Evolutionary conservation across 2,888 invertebrate species (phyloP), one percentile per base, ranked within the genome.

Genomic region (Callyntrura sp.): DNA sequence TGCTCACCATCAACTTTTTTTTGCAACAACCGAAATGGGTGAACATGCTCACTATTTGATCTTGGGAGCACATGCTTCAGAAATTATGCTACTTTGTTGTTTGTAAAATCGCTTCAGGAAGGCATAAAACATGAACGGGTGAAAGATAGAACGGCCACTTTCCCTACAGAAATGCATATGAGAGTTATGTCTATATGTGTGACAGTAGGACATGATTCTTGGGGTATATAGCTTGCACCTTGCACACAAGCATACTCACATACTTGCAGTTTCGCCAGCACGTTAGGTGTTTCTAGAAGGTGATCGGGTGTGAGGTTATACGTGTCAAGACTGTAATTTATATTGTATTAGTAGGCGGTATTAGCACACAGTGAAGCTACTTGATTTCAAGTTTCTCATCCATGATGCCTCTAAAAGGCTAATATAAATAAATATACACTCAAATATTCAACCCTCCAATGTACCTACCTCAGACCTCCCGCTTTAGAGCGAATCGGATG

Each of bases 11-110:
- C 45, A 45, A 20, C 45, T 48, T 48, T 48, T 70, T 60, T 70
- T 20, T 45, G 45, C 48, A 73, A 45, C 45, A 73, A 48, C 73
- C 48, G 23, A 73, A 45, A 45, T 48, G 73, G 23, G 48, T 23
- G 45, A 73, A 73, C 45, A 73, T 45, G 73, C 48, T 20, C 45
- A 73, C 73, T 48, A 73, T 73, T 73, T 73, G 73, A 48, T 45
- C 48, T 73, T 12, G 73, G 14, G 20, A 48, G 48, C 73, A 20
- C 73, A 20, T 73, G 45, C 48, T 73, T 48, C 45, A 48, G 25
- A 65, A 73, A 70, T 43, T 70, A 70, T 70, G 43, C 70, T n/a
- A 35, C 35, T 35, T 35, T 35, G 35, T 9, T 60, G n/a, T 60
- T n/a, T 51, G 11, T 51, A 14, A 17, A 43, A n/a, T n/a, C 70